Evolutionary conservation across 2,113 vertebrate species (phyloP).

Genomic region (Patagioenas fasciata): DNA sequence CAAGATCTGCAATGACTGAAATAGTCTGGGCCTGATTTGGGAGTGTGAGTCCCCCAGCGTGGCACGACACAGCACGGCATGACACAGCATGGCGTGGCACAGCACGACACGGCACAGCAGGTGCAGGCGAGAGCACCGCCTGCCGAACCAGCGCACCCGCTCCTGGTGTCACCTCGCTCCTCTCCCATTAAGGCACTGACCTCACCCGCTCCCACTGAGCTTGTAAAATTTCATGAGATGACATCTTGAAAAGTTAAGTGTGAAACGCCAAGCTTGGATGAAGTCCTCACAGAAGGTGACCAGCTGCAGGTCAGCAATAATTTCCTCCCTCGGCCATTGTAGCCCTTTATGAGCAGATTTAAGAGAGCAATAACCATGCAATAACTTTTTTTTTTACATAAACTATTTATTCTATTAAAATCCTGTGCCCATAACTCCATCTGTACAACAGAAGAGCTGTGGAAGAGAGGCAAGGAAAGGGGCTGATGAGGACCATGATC

Average conservation of each 20-base stretch:
- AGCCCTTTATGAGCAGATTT: not conserved
- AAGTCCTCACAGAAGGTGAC: not conserved
- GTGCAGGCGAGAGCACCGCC: not conserved
- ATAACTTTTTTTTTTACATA: not conserved
- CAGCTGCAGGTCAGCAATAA: not conserved
- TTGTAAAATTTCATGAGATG: conserved; percentile 16
- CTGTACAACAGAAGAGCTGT: not conserved
- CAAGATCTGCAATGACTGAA: not conserved
- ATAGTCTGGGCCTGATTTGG: not conserved
- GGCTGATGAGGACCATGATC: not conserved
- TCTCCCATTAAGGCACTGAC: not conserved
- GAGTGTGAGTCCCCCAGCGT: accelerated
- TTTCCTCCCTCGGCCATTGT: not conserved
- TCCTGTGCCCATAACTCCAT: not conserved
- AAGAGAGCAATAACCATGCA: not conserved
- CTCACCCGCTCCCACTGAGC: not conserved
- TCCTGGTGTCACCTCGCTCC: accelerated
- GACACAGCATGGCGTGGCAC: not conserved
- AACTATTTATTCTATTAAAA: not conserved
- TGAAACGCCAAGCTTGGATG: not conserved
- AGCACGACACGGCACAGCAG: not conserved
- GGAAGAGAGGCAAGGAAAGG: not conserved
- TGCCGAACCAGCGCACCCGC: not conserved
- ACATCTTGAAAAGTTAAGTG: not conserved
- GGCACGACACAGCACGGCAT: accelerated